Evolutionary conservation across 2,113 vertebrate species (phyloP).

Genomic region (Epinephelus lanceolatus): DNA sequence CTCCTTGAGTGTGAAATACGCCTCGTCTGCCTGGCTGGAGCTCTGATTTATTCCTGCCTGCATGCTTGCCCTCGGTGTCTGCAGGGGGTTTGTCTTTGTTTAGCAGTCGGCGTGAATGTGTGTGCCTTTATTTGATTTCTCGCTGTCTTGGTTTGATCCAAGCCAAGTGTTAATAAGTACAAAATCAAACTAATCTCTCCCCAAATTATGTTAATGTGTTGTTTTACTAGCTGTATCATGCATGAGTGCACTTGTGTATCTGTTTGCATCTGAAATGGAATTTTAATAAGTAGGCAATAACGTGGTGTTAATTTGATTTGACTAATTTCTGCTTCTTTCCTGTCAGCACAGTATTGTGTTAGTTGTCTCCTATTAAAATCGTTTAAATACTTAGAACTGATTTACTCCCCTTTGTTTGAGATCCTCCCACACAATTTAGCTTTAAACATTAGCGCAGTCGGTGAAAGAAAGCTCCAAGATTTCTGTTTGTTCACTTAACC

Average conservation of each 20-base stretch:
- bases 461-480: no score
- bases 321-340: constrained; percentile 7
- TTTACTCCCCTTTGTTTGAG: background rate
- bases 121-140: constrained; percentile 29
- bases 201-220: constrained; percentile 40
- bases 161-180: constrained; percentile 8
- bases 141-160: background rate
- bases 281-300: constrained; percentile 23
- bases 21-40: constrained; percentile 74
- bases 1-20: constrained; percentile 77
- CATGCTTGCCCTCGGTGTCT: constrained; percentile 54
- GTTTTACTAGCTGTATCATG: constrained; percentile 20
- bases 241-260: constrained; percentile 18
- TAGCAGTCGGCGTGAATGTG: constrained; percentile 15
- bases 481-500: no score
- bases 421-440: background rate
- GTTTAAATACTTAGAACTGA: background rate
- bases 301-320: constrained; percentile 2
- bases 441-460: background rate
- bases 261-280: constrained; percentile 31
- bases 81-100: constrained; percentile 62
- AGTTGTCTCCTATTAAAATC: background rate
- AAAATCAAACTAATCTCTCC: constrained; percentile 44
- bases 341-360: background rate
- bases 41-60: constrained; percentile 74